Evolutionary conservation across 2,113 vertebrate species (phyloP).

Genomic region (Abramis brama): DNA sequence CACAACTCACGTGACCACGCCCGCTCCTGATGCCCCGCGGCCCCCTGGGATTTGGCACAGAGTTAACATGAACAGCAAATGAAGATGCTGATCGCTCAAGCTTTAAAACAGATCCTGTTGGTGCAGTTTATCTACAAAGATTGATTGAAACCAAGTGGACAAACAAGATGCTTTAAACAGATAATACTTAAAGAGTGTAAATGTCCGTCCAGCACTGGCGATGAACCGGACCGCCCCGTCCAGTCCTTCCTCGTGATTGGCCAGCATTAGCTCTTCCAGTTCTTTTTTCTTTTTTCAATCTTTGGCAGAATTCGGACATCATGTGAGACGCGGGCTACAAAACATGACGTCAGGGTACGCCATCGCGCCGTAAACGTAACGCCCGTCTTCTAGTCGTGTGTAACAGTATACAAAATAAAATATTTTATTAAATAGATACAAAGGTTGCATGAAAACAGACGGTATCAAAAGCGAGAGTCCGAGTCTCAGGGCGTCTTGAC

Average conservation of each 20-base stretch:
- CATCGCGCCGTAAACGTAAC: constrained; percentile 68
- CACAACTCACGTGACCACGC: constrained; percentile 30
- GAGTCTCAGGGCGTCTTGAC: constrained; percentile 86
- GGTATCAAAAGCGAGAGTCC: constrained; percentile 87
- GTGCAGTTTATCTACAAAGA: background rate
- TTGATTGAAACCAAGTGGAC: constrained; percentile 10
- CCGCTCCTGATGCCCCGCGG: background rate
- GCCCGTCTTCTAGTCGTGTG: constrained; percentile 71
- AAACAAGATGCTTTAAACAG: constrained; percentile 32
- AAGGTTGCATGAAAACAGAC: constrained; percentile 98
- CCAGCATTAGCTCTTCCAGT: constrained; percentile 33
- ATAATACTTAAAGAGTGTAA: constrained; percentile 48
- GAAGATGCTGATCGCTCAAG: constrained; percentile 4
- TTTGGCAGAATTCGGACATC: constrained; percentile 69
- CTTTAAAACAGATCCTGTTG: constrained; percentile 5
- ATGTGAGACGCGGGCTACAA: constrained; percentile 33
- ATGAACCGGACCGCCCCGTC: background rate
- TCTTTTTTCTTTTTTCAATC: constrained; percentile 51
- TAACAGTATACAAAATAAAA: constrained; percentile 99
- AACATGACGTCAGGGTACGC: constrained; percentile 51
- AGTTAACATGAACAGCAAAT: constrained; percentile 48
- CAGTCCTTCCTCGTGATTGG: constrained; percentile 53
- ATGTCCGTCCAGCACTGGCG: constrained; percentile 47
- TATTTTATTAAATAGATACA: constrained; percentile 99
- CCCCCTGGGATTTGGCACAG: constrained; percentile 63